phyloP scores from a whole-genome alignment of 2,797 vertebrate species.

The Acropternis orthonyx region DNA sequence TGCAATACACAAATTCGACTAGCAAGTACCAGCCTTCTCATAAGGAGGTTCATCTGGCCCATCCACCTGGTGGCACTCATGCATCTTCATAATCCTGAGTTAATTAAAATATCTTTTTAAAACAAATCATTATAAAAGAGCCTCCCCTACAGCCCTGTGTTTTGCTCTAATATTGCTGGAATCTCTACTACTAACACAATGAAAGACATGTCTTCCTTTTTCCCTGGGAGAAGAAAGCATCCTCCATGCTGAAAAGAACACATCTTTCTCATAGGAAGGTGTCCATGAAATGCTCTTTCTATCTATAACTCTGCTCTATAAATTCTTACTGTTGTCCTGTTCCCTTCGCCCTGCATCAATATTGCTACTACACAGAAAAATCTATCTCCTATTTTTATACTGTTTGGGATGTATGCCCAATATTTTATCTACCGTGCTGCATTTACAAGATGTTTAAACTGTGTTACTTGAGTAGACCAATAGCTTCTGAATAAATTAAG shows the following conservation, averaged over 20 bases:
- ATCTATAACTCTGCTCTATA: not conserved
- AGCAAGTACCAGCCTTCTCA: not conserved
- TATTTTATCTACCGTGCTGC: not conserved
- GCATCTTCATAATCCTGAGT: not conserved
- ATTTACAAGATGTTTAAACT: not conserved
- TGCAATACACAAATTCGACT: not conserved
- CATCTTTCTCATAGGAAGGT: not conserved
- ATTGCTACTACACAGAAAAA: not conserved
- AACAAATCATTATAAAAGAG: not conserved
- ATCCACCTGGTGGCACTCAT: conserved; percentile 24
- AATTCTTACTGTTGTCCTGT: not conserved
- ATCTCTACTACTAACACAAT: not conserved
- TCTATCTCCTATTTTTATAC: not conserved
- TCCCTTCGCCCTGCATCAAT: not conserved
- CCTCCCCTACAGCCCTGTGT: not conserved
- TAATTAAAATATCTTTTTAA: not conserved
- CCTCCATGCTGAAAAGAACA: not conserved
- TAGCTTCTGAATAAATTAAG: not conserved
- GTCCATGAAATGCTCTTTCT: not conserved
- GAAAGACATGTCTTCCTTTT: accelerated
- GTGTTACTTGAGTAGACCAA: not conserved
- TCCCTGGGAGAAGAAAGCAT: not conserved
- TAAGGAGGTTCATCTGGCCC: not conserved
- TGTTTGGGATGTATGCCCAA: not conserved
- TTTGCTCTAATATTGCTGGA: not conserved